These are phyloP conservation scores for Brachyopa scutellaris DNA, from an alignment of 2,888 invertebrate species.

Conservation along the genomic window DNA sequence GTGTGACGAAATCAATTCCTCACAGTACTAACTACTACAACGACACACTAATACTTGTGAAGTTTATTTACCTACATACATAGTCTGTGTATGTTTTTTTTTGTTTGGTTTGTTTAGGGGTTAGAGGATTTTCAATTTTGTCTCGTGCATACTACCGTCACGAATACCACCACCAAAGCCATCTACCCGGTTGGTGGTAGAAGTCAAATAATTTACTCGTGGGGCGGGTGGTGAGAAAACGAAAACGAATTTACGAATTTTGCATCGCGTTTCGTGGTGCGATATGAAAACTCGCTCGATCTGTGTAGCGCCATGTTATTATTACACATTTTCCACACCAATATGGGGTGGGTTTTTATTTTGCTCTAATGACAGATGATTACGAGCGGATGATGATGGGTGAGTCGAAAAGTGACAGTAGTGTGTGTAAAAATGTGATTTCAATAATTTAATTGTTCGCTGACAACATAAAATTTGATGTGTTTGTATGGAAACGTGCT, in stretches of 20 bases:
- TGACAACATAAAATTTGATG: slow-evolving; percentile 23
- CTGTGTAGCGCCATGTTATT: slow-evolving; percentile 52
- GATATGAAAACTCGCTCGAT: background rate
- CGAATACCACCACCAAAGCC: slow-evolving; percentile 16
- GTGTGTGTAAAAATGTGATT: slow-evolving; percentile 42
- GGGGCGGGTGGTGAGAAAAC: slow-evolving; percentile 35
- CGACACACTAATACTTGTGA: slow-evolving; percentile 27
- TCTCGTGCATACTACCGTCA: slow-evolving; percentile 35
- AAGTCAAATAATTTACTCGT: slow-evolving; percentile 23
- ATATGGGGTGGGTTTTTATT: slow-evolving; percentile 57
- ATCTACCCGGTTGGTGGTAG: slow-evolving; percentile 26
- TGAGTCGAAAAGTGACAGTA: slow-evolving; percentile 17
- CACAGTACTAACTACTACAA: slow-evolving; percentile 29
- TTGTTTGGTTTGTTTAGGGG: slow-evolving; percentile 42
- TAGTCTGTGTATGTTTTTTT: slow-evolving; percentile 17
- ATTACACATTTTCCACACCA: slow-evolving; percentile 44
- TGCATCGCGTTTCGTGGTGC: slow-evolving; percentile 26
- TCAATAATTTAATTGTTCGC: slow-evolving; percentile 59
- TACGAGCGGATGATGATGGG: slow-evolving; percentile 49
- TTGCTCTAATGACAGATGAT: slow-evolving; percentile 66
- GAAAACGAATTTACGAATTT: slow-evolving; percentile 23
- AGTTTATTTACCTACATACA: slow-evolving; percentile 40
- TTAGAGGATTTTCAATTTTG: slow-evolving; percentile 37
- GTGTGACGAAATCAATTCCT: slow-evolving; percentile 56
- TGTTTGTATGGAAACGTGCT: slow-evolving; percentile 12